A percentile compares a stretch with the other conserved stretches of the same genome.
phyloP scores from a whole-genome alignment of 2,797 vertebrate species.

The Pangasius sanitwongsei region DNA sequence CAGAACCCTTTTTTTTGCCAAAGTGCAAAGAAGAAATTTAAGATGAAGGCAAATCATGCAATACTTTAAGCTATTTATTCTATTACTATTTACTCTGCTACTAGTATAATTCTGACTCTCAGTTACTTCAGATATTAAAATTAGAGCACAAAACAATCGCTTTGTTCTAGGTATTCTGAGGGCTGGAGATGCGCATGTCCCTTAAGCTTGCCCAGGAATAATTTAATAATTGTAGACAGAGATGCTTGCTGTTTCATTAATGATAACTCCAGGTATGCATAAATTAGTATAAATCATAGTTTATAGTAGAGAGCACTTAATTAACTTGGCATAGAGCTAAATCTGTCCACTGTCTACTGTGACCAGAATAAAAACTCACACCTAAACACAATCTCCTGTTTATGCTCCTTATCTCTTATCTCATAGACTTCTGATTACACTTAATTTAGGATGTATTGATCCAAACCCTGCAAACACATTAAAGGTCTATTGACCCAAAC shows the following conservation, averaged over 20 bases:
- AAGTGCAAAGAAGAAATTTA: neutral
- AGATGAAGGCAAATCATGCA: neutral
- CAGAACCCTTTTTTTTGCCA: neutral
- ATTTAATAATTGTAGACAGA: neutral
- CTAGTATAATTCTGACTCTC: neutral
- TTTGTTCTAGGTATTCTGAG: neutral
- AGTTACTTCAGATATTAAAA: neutral
- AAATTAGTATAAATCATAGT: neutral
- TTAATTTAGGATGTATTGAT: constrained; percentile 42
- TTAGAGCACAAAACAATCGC: neutral
- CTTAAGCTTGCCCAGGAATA: neutral
- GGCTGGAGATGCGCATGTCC: neutral
- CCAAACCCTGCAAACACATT: neutral
- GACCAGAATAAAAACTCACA: neutral
- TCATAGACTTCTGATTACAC: constrained; percentile 32
- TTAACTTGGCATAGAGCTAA: neutral
- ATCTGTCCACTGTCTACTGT: neutral
- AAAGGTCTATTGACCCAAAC: neutral
- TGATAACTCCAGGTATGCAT: neutral
- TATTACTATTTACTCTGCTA: neutral
- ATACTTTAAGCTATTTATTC: neutral
- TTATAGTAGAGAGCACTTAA: neutral
- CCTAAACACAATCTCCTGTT: neutral
- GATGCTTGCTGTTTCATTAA: constrained; percentile 8
- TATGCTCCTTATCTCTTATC: neutral